These are phyloP conservation scores for Germaria angustata DNA, from an alignment of 2,888 invertebrate species.

Conservation along the genomic window DNA sequence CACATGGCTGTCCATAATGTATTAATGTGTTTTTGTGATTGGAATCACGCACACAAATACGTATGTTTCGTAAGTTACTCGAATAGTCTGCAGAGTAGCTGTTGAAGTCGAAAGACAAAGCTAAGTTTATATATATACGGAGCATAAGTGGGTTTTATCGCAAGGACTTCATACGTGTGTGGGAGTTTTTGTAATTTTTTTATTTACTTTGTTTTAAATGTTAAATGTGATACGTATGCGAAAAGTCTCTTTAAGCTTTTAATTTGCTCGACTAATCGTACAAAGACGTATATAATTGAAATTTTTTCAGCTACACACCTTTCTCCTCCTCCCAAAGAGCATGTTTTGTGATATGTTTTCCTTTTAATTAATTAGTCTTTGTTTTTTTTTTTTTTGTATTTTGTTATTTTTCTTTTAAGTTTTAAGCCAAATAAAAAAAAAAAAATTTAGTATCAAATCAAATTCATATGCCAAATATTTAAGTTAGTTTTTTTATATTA, in stretches of 20 bases:
- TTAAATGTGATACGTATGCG: constrained; percentile 27
- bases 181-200: neutral
- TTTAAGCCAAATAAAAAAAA: too few species aligned
- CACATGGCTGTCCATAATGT: constrained; percentile 1
- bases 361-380: constrained; percentile 15
- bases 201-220: neutral
- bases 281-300: constrained; percentile 40
- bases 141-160: constrained; percentile 2
- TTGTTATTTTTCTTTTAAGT: neutral
- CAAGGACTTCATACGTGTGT: constrained; percentile 11
- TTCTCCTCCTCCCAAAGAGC: neutral
- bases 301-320: constrained; percentile 15
- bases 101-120: constrained; percentile 22
- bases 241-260: neutral
- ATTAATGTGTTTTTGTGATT: constrained; percentile 1
- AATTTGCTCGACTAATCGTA: constrained; percentile 9
- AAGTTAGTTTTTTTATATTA: too few species aligned
- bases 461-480: too few species aligned
- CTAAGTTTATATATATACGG: constrained; percentile 11
- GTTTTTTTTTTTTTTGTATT: neutral
- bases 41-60: neutral
- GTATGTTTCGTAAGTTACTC: constrained; percentile 28
- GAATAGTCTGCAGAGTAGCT: constrained; percentile 26
- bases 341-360: neutral
- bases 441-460: too few species aligned